phyloP scores from a whole-genome alignment of 2,797 vertebrate genomes.

The Acrocephalus scirpaceus region DNA sequence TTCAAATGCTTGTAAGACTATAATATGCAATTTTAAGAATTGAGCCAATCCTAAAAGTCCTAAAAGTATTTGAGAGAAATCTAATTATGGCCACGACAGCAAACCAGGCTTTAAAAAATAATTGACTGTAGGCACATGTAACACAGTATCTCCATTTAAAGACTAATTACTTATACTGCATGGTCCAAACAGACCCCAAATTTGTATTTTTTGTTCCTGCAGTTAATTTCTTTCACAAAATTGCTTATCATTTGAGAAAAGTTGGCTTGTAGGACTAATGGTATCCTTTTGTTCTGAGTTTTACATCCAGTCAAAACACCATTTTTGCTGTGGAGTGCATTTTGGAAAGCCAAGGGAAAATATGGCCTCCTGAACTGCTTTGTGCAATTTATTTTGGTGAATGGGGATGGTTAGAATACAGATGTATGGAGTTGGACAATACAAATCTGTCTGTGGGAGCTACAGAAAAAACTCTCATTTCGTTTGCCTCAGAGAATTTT shows the following conservation, averaged over 20 bases:
- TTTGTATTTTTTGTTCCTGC: background rate
- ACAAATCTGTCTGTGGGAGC: background rate
- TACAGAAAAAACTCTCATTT: background rate
- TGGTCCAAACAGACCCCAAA: background rate
- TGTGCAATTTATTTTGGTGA: background rate
- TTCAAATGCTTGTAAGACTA: background rate
- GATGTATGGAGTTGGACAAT: background rate
- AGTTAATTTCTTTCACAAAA: constrained; percentile 6
- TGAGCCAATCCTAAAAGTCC: background rate
- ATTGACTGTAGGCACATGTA: background rate
- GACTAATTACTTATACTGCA: background rate
- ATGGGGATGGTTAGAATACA: background rate
- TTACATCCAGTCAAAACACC: background rate
- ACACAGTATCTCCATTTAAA: constrained; percentile 6
- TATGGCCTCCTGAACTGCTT: background rate
- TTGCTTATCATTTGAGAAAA: background rate
- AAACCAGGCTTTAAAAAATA: background rate
- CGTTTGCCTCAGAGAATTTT: background rate
- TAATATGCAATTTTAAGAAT: constrained; percentile 19
- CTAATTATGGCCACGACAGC: background rate
- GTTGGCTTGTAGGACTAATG: background rate
- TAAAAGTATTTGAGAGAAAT: constrained; percentile 22
- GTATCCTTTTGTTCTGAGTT: background rate
- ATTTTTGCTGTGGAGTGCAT: background rate
- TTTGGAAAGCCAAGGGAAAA: background rate